A percentile compares a stretch with the other conserved stretches of the same genome.
Evolutionary conservation across 2,797 vertebrate species (phyloP).

Genomic region (Eulemur albifrons): DNA sequence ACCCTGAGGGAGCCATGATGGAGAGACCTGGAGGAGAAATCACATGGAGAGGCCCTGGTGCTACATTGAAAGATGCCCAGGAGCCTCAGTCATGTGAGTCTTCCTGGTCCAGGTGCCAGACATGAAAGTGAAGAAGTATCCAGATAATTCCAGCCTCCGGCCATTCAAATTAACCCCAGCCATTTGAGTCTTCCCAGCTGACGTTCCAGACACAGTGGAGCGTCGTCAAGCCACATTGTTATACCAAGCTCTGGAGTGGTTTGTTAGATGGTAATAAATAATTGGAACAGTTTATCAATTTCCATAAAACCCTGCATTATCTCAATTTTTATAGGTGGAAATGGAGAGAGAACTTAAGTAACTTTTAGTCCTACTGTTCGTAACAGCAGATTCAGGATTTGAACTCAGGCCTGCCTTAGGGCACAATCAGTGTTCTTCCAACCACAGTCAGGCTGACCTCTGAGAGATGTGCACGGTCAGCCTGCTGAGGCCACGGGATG

Average conservation of each 20-base stretch:
- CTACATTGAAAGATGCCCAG: background rate
- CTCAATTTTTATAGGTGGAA: background rate
- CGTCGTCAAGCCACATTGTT: background rate
- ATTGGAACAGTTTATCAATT: background rate
- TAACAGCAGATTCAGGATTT: background rate
- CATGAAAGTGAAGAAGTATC: background rate
- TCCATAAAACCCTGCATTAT: background rate
- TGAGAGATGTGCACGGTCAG: accelerated
- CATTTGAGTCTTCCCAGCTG: background rate
- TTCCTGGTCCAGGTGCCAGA: background rate
- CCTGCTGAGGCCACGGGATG: background rate
- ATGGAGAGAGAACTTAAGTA: background rate
- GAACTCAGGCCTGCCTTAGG: background rate
- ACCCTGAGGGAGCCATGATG: accelerated
- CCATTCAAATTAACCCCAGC: background rate
- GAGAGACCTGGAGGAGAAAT: background rate
- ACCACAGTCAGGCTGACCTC: background rate
- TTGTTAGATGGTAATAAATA: background rate
- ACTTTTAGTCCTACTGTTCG: background rate
- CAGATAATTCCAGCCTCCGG: background rate
- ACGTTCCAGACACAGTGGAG: background rate
- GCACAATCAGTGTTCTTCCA: background rate
- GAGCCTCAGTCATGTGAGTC: background rate
- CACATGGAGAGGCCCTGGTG: background rate
- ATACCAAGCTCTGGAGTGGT: background rate